A percentile compares a stretch with the other conserved stretches of the same genome.
These are phyloP conservation scores for Eilema depressum DNA, from an alignment of 2,888 invertebrate genomes.

Conservation along the genomic window DNA sequence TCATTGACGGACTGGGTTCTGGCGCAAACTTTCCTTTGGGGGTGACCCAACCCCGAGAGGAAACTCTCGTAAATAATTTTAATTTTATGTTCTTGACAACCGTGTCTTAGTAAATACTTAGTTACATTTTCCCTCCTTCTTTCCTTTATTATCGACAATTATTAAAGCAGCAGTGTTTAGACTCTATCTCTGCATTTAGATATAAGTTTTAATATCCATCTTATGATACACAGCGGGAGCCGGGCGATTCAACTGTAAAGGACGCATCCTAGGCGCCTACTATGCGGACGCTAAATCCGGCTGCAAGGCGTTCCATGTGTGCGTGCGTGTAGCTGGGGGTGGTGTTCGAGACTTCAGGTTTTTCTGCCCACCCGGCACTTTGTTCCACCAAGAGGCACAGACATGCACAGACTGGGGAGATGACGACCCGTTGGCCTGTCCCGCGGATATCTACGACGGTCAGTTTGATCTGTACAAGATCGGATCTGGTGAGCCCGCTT, in stretches of 20 bases:
- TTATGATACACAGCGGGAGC: slow-evolving; percentile 68
- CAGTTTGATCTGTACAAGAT: slow-evolving; percentile 95
- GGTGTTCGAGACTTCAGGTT: slow-evolving; percentile 94
- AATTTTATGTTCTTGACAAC: not conserved
- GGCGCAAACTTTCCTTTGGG: too few species aligned
- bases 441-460: slow-evolving; percentile 93
- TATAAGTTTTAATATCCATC: not conserved
- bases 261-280: slow-evolving; percentile 95
- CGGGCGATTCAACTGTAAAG: slow-evolving; percentile 92
- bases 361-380: slow-evolving; percentile 95
- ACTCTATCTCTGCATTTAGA: not conserved
- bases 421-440: slow-evolving; percentile 91
- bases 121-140: not conserved
- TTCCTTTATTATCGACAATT: not conserved
- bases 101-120: not conserved
- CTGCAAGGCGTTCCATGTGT: slow-evolving; percentile 96
- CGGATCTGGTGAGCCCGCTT: slow-evolving; percentile 89
- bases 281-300: slow-evolving; percentile 95
- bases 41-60: too few species aligned
- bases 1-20: too few species aligned
- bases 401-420: slow-evolving; percentile 97
- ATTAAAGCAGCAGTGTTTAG: too few species aligned
- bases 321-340: slow-evolving; percentile 93
- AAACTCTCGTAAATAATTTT: too few species aligned
- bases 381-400: slow-evolving; percentile 96